Percentiles rank a stretch among this genome's conserved stretches.
Conservation (phyloP, 2,888 invertebrate species). For the Rhagonycha fulva region DNA sequence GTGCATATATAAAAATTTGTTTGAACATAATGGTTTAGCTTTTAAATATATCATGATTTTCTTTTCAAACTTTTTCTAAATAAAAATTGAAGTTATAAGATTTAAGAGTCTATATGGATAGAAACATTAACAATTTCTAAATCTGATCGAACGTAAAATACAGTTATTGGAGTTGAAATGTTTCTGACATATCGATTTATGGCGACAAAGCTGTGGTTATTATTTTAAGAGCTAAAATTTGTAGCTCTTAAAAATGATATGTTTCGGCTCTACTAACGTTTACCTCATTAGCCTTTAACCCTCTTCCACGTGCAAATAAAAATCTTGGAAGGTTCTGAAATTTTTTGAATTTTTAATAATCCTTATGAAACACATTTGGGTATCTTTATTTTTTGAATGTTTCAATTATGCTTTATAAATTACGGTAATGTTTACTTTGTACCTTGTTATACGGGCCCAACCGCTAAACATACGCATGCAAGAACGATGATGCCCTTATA, state of each 20-base stretch:
- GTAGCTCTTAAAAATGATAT: slow-evolving; percentile 34
- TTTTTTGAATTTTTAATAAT: background rate
- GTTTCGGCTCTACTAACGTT: background rate
- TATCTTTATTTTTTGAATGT: background rate
- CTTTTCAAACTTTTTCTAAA: background rate
- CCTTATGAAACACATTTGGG: background rate
- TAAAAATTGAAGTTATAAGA: background rate
- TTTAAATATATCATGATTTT: slow-evolving; percentile 12
- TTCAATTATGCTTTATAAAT: slow-evolving; percentile 10
- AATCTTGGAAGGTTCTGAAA: background rate
- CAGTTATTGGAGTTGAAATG: slow-evolving; percentile 23
- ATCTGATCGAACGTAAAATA: slow-evolving; percentile 19
- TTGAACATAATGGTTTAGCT: slow-evolving; percentile 7
- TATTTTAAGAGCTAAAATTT: slow-evolving; percentile 36
- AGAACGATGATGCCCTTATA: slow-evolving; percentile 29
- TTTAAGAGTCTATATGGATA: background rate
- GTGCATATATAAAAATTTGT: slow-evolving; percentile 14
- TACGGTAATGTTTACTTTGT: slow-evolving; percentile 10
- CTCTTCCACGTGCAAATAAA: background rate
- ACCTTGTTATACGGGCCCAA: slow-evolving; percentile 24
- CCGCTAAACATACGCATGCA: slow-evolving; percentile 17
- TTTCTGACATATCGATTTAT: slow-evolving; percentile 32
- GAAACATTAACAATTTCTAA: slow-evolving; percentile 16
- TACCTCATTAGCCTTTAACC: background rate
- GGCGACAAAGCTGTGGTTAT: slow-evolving; percentile 30